phyloP scores from a whole-genome alignment of 2,888 invertebrate species.

The Digitonthophagus gazella region DNA sequence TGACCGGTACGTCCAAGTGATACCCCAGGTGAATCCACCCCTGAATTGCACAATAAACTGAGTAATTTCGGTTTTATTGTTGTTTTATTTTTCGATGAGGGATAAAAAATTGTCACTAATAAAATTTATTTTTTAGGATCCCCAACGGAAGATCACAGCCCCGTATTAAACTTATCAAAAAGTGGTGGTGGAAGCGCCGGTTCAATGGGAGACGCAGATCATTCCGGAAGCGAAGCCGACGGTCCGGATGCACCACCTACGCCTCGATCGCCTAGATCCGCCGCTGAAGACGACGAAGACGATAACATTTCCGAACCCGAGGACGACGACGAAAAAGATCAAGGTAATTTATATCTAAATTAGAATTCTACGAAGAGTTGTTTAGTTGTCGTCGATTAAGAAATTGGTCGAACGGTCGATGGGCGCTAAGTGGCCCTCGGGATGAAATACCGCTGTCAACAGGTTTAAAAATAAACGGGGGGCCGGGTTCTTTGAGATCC shows the following conservation, averaged over 20 bases:
- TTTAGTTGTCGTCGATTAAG: neutral
- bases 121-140: slow-evolving; percentile 60
- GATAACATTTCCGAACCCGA: slow-evolving; percentile 86
- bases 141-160: slow-evolving; percentile 82
- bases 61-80: slow-evolving; percentile 12
- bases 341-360: slow-evolving; percentile 55
- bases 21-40: slow-evolving; percentile 5
- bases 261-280: slow-evolving; percentile 61
- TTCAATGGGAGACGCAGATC: slow-evolving; percentile 64
- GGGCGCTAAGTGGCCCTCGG: neutral
- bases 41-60: slow-evolving; percentile 19
- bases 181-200: slow-evolving; percentile 71
- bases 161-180: slow-evolving; percentile 87
- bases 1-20: slow-evolving; percentile 18
- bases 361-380: neutral
- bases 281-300: slow-evolving; percentile 79
- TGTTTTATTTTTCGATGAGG: neutral
- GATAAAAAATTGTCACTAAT: slow-evolving; percentile 5
- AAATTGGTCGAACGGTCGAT: neutral
- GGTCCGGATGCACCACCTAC: slow-evolving; percentile 58
- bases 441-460: neutral
- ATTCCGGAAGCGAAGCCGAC: slow-evolving; percentile 64
- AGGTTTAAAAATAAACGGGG: neutral
- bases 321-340: slow-evolving; percentile 81
- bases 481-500: neutral